phyloP scores from a whole-genome alignment of 2,113 vertebrate species.

The Takifugu bimaculatus region DNA sequence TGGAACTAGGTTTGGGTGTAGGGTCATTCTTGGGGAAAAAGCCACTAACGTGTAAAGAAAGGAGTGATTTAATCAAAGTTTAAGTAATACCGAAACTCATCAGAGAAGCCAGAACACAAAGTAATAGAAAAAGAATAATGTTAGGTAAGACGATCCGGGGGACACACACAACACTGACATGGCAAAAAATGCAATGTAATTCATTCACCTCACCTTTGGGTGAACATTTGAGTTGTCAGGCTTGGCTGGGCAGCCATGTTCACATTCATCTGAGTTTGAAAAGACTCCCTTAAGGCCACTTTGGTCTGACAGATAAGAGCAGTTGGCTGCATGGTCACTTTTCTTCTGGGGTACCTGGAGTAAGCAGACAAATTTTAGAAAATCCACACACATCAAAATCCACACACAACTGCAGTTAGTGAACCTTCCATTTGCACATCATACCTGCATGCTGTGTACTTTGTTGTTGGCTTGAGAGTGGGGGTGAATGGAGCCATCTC shows the following conservation, averaged over 20 bases:
- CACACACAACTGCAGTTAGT: neutral
- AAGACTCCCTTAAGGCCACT: conserved; percentile 70
- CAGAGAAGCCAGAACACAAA: conserved; percentile 36
- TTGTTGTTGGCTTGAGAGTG: conserved; percentile 69
- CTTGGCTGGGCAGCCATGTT: conserved; percentile 59
- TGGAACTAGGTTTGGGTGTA: conserved; percentile 32
- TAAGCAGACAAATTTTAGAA: neutral
- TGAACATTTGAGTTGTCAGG: conserved; percentile 67
- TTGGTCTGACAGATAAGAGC: conserved; percentile 72
- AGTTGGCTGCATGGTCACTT: conserved; percentile 55
- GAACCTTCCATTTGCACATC: neutral
- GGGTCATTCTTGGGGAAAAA: conserved; percentile 18
- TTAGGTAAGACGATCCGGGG: conserved; percentile 33
- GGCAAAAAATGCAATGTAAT: neutral
- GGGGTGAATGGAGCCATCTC: conserved; percentile 75
- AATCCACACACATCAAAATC: neutral
- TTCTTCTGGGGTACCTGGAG: conserved; percentile 72
- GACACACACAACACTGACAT: conserved; percentile 6
- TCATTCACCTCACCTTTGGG: conserved; percentile 70
- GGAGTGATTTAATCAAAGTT: neutral
- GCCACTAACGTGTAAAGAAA: too few species aligned
- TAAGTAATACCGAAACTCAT: conserved; percentile 22
- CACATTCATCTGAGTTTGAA: conserved; percentile 60
- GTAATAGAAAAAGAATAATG: conserved; percentile 38
- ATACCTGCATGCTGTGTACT: conserved; percentile 81